phyloP scores from a whole-genome alignment of 2,797 vertebrate species.

The Platalea minor region DNA sequence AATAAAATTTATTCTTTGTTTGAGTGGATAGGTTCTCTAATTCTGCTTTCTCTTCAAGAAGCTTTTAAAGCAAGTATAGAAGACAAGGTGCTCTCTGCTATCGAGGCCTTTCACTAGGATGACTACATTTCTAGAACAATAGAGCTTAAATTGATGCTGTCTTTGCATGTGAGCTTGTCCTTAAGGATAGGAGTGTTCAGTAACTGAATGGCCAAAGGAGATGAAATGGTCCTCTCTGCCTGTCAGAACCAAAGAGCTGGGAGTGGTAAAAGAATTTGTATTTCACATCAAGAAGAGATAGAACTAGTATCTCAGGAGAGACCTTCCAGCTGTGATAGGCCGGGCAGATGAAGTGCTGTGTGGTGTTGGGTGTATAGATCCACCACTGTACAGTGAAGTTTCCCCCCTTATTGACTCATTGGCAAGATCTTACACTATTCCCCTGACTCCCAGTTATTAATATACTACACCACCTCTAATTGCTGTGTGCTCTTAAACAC shows the following conservation, averaged over 20 bases:
- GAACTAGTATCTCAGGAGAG: background rate
- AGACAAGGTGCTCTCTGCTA: background rate
- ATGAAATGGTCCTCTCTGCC: background rate
- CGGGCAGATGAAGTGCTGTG: background rate
- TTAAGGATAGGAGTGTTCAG: background rate
- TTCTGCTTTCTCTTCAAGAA: background rate
- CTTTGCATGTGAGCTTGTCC: background rate
- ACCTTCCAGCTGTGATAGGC: background rate
- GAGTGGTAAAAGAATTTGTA: background rate
- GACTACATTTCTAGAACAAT: background rate
- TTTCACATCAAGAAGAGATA: background rate
- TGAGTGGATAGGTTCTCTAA: background rate
- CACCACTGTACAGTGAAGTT: background rate
- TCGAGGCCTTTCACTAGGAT: constrained; percentile 2
- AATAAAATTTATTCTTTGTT: background rate
- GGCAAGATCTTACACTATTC: background rate
- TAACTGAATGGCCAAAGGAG: background rate
- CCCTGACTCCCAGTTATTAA: background rate
- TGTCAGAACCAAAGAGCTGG: background rate
- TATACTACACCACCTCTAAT: background rate
- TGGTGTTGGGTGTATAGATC: background rate
- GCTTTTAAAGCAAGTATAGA: background rate
- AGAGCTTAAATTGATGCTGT: background rate
- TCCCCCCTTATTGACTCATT: background rate
- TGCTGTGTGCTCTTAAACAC: background rate